Base-by-base conservation (phyloP, 1,140 invertebrate genomes). In the Nomia melanderi region DNA sequence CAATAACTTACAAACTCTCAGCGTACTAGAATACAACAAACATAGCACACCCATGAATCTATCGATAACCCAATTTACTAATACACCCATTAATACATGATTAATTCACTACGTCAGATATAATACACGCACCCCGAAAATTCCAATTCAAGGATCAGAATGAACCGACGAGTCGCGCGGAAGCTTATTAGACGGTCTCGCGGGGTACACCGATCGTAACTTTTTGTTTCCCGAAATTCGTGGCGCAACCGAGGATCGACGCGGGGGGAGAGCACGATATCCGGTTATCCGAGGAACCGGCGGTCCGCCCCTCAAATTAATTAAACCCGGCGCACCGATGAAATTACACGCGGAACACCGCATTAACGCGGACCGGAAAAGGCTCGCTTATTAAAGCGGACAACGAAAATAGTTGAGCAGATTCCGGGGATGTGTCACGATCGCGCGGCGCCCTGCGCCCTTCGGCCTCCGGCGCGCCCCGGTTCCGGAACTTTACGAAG, bases 371-470 rank as follows among this genome's bases (percentile, higher is more conserved):
- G 36, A 14, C 11, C 1, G 63, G 56, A 65, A 75, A 73, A 20
- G 44, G 2, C 7, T 11, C 33, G 23, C 33, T 64, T 73, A 63
- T 17, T 25, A 33, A 57, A 41, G 62, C 39, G 41, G 39, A 39
- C 29, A 17, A 39, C n/a, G 36, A 20, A 57, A 57, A 57, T 47
- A 75, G 50, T 66, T 23, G 27, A 66, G 53, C 27, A 57, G 72
- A 57, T 66, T 66, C 27, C 50, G 36, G 41, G 12, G 23, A 60
- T 41, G 29, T 60, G 69, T 71, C 56, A 41, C 25, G 39, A 44
- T 17, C 41, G 41, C 41, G n/a, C n/a, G n/a, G n/a, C n/a, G n/a
- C n/a, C n/a, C n/a, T n/a, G n/a, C n/a, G n/a, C n/a, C n/a, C n/a
- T n/a, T n/a, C n/a, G 41, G 41, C 12, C 36, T 2, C 41, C 14